These are phyloP conservation scores for Martes flavigula DNA, from an alignment of 2,797 vertebrate species.

Conservation along the genomic window DNA sequence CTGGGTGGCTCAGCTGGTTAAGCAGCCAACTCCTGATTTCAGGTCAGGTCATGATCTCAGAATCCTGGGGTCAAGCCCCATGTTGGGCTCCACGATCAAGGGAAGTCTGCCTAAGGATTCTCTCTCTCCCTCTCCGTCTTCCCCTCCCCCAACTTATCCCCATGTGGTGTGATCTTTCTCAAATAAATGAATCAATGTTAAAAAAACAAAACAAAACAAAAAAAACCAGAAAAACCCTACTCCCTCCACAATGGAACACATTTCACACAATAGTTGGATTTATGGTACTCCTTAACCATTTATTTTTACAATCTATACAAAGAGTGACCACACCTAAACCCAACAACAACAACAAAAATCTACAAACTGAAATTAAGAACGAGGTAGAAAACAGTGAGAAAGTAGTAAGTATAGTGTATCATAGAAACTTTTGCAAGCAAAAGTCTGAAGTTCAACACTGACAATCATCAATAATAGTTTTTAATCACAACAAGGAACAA, in stretches of 20 bases:
- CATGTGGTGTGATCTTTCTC: background rate
- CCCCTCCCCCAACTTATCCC: background rate
- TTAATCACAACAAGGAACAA: background rate
- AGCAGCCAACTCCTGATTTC: background rate
- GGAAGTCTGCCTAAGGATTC: background rate
- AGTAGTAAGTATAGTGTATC: background rate
- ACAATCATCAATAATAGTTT: background rate
- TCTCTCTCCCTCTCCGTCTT: background rate
- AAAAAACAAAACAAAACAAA: background rate
- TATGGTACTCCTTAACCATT: background rate
- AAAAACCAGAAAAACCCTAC: background rate
- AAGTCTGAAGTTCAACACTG: background rate
- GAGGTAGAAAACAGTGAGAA: background rate
- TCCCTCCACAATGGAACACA: background rate
- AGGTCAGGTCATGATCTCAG: background rate
- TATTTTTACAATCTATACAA: conserved; percentile 22
- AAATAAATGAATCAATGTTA: background rate
- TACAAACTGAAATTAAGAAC: conserved; percentile 27
- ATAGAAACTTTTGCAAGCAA: background rate
- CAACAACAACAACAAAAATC: background rate
- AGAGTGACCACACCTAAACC: background rate
- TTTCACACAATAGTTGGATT: background rate
- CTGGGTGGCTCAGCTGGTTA: background rate
- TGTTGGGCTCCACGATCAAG: background rate
- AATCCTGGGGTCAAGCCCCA: background rate